Percentiles rank a stretch among this genome's conserved stretches.
Evolutionary conservation across 2,113 vertebrate genomes (phyloP).

Genomic region (Pao palembangensis): DNA sequence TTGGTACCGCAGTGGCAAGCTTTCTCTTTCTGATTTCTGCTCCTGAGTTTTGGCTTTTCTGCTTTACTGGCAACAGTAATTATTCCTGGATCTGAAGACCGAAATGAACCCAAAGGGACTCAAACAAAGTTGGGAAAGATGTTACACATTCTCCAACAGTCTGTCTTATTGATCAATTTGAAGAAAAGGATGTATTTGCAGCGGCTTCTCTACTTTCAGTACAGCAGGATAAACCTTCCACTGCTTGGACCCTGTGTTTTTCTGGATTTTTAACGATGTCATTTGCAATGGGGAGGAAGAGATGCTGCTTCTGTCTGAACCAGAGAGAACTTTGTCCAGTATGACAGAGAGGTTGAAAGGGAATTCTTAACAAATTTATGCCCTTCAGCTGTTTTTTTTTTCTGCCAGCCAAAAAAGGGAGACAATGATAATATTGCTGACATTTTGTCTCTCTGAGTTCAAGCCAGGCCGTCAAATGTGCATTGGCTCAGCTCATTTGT

Average conservation of each 20-base stretch:
- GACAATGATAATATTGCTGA: slow-evolving; percentile 48
- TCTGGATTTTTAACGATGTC: slow-evolving; percentile 16
- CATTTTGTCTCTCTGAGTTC: slow-evolving; percentile 53
- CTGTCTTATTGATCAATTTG: not conserved
- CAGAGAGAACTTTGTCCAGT: slow-evolving; percentile 12
- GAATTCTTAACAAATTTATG: slow-evolving; percentile 59
- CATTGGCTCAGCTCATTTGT: slow-evolving; percentile 26
- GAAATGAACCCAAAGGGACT: not conserved
- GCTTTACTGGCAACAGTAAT: slow-evolving; percentile 27
- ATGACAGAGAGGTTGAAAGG: slow-evolving; percentile 54
- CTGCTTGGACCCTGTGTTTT: not conserved
- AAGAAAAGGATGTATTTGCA: too few species aligned
- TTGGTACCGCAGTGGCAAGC: slow-evolving; percentile 14
- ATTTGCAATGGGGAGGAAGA: slow-evolving; percentile 30
- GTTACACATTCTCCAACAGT: not conserved
- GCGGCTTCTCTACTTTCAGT: too few species aligned
- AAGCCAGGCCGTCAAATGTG: slow-evolving; percentile 33
- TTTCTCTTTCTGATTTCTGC: not conserved
- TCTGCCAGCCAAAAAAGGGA: slow-evolving; percentile 25
- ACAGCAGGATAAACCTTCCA: too few species aligned
- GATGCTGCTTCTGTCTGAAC: slow-evolving; percentile 33
- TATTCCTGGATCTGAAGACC: slow-evolving; percentile 1
- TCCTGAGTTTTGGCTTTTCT: slow-evolving; percentile 1
- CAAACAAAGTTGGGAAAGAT: not conserved
- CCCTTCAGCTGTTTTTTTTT: slow-evolving; percentile 63